Conservation (phyloP, 2,888 invertebrate genomes). For the Eupithecia exiguata region DNA sequence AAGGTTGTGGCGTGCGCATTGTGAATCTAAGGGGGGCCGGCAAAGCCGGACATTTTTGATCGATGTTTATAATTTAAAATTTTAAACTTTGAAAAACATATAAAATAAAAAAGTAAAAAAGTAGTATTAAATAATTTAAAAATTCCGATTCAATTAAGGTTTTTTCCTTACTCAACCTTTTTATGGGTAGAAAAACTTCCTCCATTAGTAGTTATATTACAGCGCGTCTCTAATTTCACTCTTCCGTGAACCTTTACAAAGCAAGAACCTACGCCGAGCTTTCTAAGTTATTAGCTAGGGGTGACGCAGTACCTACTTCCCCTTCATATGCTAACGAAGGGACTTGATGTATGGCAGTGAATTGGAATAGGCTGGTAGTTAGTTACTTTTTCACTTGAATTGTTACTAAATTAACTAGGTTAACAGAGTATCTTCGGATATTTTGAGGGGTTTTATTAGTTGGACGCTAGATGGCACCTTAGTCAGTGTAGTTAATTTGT, state of each 20-base stretch:
- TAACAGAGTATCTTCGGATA: too few relatives aligned
- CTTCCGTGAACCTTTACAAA: constrained; percentile 7
- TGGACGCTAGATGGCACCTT: too few relatives aligned
- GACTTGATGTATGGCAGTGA: constrained; percentile 27
- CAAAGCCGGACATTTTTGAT: too few relatives aligned
- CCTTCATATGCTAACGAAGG: constrained; percentile 27
- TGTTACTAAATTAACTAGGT: not conserved
- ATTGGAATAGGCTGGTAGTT: not conserved
- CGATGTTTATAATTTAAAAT: too few relatives aligned
- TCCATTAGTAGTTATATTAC: not conserved
- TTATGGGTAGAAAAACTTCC: not conserved
- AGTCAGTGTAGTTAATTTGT: too few relatives aligned
- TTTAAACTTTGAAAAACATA: too few relatives aligned
- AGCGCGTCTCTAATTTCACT: constrained; percentile 8
- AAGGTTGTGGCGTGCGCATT: too few relatives aligned
- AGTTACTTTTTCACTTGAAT: not conserved
- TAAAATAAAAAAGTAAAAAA: too few relatives aligned
- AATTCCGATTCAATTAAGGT: too few relatives aligned
- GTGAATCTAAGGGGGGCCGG: too few relatives aligned
- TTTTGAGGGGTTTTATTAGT: too few relatives aligned
- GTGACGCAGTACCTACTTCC: constrained; percentile 19
- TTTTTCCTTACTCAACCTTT: not conserved
- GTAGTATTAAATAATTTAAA: too few relatives aligned
- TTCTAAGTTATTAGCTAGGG: constrained; percentile 30
- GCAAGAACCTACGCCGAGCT: constrained; percentile 11